A percentile compares a stretch with the other conserved stretches of the same genome.
These are phyloP conservation scores for Cynopterus sphinx DNA, from an alignment of 2,797 vertebrate genomes.

Conservation along the genomic window DNA sequence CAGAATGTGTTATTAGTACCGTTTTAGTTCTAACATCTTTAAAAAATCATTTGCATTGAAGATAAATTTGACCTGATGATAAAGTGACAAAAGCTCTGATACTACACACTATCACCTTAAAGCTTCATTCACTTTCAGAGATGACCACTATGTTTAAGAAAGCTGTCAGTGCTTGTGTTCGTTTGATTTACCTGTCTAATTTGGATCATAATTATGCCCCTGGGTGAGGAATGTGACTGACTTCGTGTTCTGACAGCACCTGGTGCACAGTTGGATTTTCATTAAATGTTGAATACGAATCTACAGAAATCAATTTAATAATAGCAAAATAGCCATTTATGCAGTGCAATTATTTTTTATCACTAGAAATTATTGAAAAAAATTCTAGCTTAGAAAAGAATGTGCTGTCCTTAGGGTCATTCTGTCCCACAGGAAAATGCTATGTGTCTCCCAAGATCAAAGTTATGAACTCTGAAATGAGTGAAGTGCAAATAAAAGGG, in stretches of 20 bases:
- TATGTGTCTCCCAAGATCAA: neutral
- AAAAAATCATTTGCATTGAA: neutral
- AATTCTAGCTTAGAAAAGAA: neutral
- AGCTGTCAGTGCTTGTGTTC: neutral
- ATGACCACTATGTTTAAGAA: neutral
- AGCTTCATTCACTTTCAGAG: neutral
- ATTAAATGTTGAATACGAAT: constrained; percentile 45
- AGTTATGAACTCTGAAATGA: neutral
- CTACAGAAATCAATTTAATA: constrained; percentile 44
- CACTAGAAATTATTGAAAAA: neutral
- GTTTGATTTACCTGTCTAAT: constrained; percentile 46
- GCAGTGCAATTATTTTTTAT: neutral
- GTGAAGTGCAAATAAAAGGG: neutral
- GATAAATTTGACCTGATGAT: constrained; percentile 33
- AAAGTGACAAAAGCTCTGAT: neutral
- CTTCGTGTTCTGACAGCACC: constrained; percentile 47
- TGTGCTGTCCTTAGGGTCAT: neutral
- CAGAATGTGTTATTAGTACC: constrained; percentile 27
- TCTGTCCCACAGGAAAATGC: neutral
- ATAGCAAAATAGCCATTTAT: neutral
- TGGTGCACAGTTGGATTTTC: constrained; percentile 16
- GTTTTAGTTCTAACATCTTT: constrained; percentile 60
- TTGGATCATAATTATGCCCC: constrained; percentile 10
- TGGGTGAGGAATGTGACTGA: neutral
- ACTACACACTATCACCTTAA: neutral